Evolutionary conservation across 2,797 vertebrate species (phyloP), one percentile per base, ranked within the genome.

Genomic region (Schizothorax lantsangensis): DNA sequence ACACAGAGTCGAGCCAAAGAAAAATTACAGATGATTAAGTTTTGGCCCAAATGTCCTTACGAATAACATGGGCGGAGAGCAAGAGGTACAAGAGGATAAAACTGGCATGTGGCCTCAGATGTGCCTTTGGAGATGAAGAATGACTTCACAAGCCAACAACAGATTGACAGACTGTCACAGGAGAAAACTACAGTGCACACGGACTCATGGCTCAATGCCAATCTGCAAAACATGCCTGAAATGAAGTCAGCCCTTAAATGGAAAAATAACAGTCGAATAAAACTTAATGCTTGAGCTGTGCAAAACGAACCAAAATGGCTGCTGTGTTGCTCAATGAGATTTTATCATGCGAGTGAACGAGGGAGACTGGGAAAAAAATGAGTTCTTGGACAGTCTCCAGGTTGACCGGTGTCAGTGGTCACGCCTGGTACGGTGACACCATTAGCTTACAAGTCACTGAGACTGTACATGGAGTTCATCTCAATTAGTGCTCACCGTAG

Each of bases 21-120:
- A 83, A 89, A 79, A 74, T 74, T 30, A 38, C 19, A 88, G 71
- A 84, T 43, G 72, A 59, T 86, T 43, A 33, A 66, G 75, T 21
- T 52, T 64, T 66, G 75, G 78, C 88, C 83, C 36, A 66, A 15
- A 62, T 11, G 4, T 26, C 57, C 9, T 62, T 26, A 26, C 23
- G 23, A 66, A 66, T 33, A 30, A 66, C 62, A 14, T 33, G 26
- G 14, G 26, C 14, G 6, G 62, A 33, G 26, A 66, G 30, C 11
- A 64, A 64, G n/a, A 64, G n/a, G n/a, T 62, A 15, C 12, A 30
- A 30, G 59, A 62, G 59, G 10, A 26, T 62, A 26, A 64, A 64
- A 64, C 26, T 30, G 26, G 26, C 62, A 66, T 7, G 26, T 64
- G 62, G 14, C 62, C 2, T 64, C 59, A 30, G n/a, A 30, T 6